Evolutionary conservation across 2,888 invertebrate species (phyloP).

Genomic region (Nomada ruficornis): DNA sequence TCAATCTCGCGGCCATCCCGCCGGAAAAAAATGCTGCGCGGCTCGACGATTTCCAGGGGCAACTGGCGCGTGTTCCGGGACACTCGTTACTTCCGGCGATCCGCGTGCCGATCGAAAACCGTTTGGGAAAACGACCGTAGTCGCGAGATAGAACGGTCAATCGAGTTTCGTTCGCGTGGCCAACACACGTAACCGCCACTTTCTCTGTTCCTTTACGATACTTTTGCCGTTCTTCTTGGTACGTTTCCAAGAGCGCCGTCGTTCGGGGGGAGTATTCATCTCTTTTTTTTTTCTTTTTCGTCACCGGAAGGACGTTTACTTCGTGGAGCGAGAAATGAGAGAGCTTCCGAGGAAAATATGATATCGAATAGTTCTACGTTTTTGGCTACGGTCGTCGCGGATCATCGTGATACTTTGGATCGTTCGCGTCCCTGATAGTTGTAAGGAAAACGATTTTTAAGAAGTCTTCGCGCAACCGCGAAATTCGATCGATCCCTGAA

Average conservation of each 20-base stretch:
- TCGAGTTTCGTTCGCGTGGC: conserved; percentile 4
- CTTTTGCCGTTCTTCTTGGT: background rate
- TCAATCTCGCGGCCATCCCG: background rate
- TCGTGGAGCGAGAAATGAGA: background rate
- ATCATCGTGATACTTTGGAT: background rate
- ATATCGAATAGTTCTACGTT: background rate
- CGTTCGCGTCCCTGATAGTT: conserved; percentile 12
- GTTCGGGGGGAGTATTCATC: too few species aligned
- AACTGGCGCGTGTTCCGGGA: conserved; percentile 31
- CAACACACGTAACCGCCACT: background rate
- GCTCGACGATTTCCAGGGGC: conserved; percentile 20
- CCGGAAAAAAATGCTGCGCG: conserved; percentile 2
- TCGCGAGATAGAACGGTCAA: conserved; percentile 4
- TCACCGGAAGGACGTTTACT: background rate
- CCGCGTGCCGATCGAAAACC: conserved; percentile 1
- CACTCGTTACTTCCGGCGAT: conserved; percentile 28
- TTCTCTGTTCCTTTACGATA: background rate
- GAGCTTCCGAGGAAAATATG: background rate
- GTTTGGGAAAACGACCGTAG: conserved; percentile 6
- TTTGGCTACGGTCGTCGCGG: conserved; percentile 16
- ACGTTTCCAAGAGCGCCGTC: background rate
- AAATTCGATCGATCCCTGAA: conserved; percentile 23
- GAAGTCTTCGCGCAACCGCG: background rate
- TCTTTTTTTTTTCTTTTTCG: background rate
- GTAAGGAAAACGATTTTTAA: conserved; percentile 23